Conservation (phyloP, 2,113 vertebrate genomes). For the Cavia porcellus region DNA sequence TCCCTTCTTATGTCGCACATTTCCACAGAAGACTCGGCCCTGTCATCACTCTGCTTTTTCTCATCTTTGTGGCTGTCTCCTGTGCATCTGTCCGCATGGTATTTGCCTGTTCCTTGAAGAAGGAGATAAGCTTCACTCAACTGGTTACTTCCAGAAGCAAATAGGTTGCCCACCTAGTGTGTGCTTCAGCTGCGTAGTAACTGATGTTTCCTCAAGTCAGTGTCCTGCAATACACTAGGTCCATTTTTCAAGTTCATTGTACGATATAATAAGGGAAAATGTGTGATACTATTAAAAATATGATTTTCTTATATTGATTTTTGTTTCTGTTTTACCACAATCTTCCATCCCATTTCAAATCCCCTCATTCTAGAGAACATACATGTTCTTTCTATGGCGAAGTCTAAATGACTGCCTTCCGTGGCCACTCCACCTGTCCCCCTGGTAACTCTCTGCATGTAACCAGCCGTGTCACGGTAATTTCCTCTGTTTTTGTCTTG, state of each 20-base stretch:
- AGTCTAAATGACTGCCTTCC: background rate
- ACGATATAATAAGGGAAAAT: background rate
- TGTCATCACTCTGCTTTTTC: background rate
- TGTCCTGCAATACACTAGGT: background rate
- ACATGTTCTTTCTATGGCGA: background rate
- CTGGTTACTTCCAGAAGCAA: background rate
- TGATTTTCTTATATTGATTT: background rate
- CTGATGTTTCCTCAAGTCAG: background rate
- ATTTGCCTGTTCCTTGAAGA: background rate
- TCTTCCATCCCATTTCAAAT: background rate
- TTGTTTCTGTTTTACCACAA: background rate
- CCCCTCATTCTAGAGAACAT: background rate
- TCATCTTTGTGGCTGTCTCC: constrained; percentile 53
- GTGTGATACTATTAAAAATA: background rate
- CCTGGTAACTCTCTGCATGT: background rate
- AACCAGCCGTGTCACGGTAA: background rate
- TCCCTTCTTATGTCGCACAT: background rate
- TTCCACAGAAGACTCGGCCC: background rate
- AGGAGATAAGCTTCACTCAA: background rate
- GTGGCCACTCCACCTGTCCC: background rate
- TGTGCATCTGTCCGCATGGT: background rate
- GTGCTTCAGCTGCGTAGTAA: background rate
- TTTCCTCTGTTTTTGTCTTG: background rate
- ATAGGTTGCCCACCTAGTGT: background rate
- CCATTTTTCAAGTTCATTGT: background rate